A percentile compares a stretch with the other conserved stretches of the same genome.
Conservation (phyloP, 2,113 vertebrate species). For the Sapajus apella region DNA sequence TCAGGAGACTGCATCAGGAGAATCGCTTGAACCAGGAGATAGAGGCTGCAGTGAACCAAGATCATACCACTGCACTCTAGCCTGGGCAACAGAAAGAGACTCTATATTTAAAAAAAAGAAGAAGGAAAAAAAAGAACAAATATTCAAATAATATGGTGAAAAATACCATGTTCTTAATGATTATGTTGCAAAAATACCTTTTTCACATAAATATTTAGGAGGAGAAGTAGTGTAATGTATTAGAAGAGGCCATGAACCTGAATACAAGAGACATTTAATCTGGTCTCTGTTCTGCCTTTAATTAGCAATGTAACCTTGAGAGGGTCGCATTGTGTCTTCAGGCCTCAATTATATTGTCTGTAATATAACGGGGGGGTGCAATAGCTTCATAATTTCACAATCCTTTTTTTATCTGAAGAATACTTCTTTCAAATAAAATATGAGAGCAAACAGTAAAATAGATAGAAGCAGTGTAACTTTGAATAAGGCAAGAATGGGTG, state of each 20-base stretch:
- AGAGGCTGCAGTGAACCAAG: too few relatives aligned
- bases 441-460: slow-evolving; percentile 32
- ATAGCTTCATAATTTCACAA: slow-evolving; percentile 49
- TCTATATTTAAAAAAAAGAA: too few relatives aligned
- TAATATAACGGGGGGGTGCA: not conserved
- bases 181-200: slow-evolving; percentile 35
- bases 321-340: slow-evolving; percentile 63
- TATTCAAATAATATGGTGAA: slow-evolving; percentile 7
- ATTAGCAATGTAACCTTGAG: slow-evolving; percentile 70
- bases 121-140: slow-evolving; percentile 1
- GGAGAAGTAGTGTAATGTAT: slow-evolving; percentile 54
- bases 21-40: too few relatives aligned
- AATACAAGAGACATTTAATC: slow-evolving; percentile 54
- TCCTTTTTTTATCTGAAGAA: slow-evolving; percentile 39
- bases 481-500: not conserved
- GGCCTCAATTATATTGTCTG: slow-evolving; percentile 63
- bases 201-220: slow-evolving; percentile 60
- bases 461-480: slow-evolving; percentile 29
- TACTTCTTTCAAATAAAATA: slow-evolving; percentile 34
- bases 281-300: slow-evolving; percentile 59
- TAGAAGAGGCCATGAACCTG: slow-evolving; percentile 55
- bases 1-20: too few relatives aligned
- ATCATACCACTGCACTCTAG: too few relatives aligned
- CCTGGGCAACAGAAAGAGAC: too few relatives aligned
- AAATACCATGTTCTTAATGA: slow-evolving; percentile 37